Base-by-base conservation (phyloP, 2,797 vertebrate species). In the Limnodromus scolopaceus region DNA sequence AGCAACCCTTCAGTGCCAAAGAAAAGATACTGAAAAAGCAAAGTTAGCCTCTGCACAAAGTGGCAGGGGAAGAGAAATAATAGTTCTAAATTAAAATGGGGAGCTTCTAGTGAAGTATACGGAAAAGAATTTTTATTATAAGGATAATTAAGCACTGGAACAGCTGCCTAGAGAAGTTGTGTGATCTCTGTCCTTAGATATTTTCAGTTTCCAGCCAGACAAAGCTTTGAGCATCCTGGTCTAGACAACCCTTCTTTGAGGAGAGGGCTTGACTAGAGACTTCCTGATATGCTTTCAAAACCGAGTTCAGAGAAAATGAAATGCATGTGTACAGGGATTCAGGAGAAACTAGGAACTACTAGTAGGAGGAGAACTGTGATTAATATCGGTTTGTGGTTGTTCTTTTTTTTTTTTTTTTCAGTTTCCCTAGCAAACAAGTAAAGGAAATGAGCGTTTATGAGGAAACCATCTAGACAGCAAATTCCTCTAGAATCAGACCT, bases 261-360 rank as follows among this genome's bases (percentile, higher is more conserved):
- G 17, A 65, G 16, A 2, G 2, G 0, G 12, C 14, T 46, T 20
- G 5, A n/a, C 22, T n/a, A n/a, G 0, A 5, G 3, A 28, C 4
- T 22, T 77, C 28, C 13, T 28, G 53, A 87, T 6, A 20, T 51
- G 11, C 17, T 20, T 38, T 77, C 24, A 49, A 38, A 46, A 32
- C 9, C 30, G 13, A 61, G 16, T 54, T 74, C 14, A 82, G 53
- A 15, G 5, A 16, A 19, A n/a, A 66, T 25, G 3, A 68, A 9
- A 1, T 9, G 9, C 34, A 13, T 24, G 19, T 5, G 4, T 36
- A 51, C 10, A 48, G 32, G 4, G 38, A 74, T 70, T 74, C 25
- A 71, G 39, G 13, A 71, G 5, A 66, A 81, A 84, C 14, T 70
- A 11, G 13, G 22, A 80, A 45, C 32, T 75, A 32, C 16, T 45